These are phyloP conservation scores for Cantharis rufa DNA, from an alignment of 2,888 invertebrate genomes.

Conservation along the genomic window DNA sequence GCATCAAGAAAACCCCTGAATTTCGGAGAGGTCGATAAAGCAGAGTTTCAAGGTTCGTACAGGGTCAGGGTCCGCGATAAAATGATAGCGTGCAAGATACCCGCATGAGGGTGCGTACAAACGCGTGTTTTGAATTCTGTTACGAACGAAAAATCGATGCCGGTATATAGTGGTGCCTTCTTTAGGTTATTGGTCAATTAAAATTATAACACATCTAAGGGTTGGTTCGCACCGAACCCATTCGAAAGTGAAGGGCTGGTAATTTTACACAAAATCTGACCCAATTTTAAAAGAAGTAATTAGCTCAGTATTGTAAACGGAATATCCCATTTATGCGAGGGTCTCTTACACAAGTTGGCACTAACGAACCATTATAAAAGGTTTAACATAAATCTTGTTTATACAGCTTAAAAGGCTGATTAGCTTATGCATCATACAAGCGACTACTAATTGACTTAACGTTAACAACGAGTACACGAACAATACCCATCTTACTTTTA, in stretches of 20 bases:
- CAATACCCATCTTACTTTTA: neutral
- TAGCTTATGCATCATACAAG: conserved; percentile 17
- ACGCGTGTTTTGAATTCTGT: conserved; percentile 19
- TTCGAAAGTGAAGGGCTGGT: neutral
- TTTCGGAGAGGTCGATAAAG: conserved; percentile 16
- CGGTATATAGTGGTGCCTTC: neutral
- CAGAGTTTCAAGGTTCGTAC: conserved; percentile 17
- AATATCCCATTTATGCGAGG: neutral
- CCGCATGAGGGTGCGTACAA: conserved; percentile 19
- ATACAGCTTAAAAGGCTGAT: conserved; percentile 14
- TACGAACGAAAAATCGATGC: conserved; percentile 16
- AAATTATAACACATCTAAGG: neutral
- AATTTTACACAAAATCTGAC: neutral
- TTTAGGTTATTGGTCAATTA: neutral
- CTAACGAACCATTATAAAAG: conserved; percentile 26
- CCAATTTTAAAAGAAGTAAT: neutral
- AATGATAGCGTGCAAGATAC: conserved; percentile 10
- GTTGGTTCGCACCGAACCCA: neutral
- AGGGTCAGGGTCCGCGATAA: conserved; percentile 23
- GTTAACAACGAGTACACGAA: neutral
- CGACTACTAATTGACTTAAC: conserved; percentile 17
- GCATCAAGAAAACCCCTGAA: neutral
- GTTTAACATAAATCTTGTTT: conserved; percentile 28
- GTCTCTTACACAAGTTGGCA: conserved; percentile 13
- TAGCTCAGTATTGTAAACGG: neutral